Evolutionary conservation across 2,113 vertebrate species (phyloP), one percentile per base, ranked within the genome.

Genomic region (Strix aluco): DNA sequence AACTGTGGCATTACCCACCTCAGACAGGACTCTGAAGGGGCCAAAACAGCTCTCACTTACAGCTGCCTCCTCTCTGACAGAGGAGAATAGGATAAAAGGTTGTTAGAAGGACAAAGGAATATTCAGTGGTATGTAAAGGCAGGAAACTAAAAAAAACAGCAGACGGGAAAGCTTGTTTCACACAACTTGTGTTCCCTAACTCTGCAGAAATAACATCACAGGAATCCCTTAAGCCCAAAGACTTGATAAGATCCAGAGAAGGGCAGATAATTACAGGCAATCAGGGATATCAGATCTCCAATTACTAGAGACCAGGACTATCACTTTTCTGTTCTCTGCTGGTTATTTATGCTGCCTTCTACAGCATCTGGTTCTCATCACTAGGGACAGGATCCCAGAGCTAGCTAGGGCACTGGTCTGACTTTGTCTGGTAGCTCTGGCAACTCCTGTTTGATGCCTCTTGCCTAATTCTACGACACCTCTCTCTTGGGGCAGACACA

Each of bases 281-380:
- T 91, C 44, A 81, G 65, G 54, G 54, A 84, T 40, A 62, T 71
- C 78, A 91, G 74, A 65, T 91, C 83, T 80, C 77, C 78, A 92
- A 86, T 81, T 90, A 84, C 65, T 30, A 17, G 61, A 89, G 65
- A 92, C 49, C 73, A 84, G 40, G 54, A 80, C 59, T 57, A 67
- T 84, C 80, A 86, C 26, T 89, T 69, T 86, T 84, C 58, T 79
- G 40, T 74, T 92, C 69, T 92, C 65, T 94, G 69, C 27, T 5
- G 7, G 27, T 94, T 71, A 91, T 49, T 95, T 81, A 89, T 57
- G 49, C 27, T 65, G 66, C 30, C 61, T 86, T 91, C 77, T 81
- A 65, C 40, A 86, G 69, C 86, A 95, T 78, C 88, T 96, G 97
- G 52, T 66, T 95, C 86, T 87, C 61, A 65, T 94, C 83, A 81